A percentile compares a stretch with the other conserved stretches of the same genome.
Evolutionary conservation across 2,888 invertebrate genomes (phyloP).

Genomic region (Eristalinus sepulchralis): DNA sequence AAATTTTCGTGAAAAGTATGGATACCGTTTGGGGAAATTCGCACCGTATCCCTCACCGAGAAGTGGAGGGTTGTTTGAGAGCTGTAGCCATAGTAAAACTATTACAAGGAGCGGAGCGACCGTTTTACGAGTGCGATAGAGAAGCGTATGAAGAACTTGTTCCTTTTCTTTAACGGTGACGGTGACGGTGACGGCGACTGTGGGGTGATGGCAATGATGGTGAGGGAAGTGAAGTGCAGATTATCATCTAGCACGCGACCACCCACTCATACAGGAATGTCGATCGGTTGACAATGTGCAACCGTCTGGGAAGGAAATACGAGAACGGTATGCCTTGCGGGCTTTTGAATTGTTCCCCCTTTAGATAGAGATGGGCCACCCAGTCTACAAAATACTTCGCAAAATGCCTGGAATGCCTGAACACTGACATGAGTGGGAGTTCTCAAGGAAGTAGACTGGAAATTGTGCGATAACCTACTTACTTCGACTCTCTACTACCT

Average conservation of each 20-base stretch:
- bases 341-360: constrained; percentile 38
- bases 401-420: constrained; percentile 59
- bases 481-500: constrained; percentile 17
- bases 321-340: constrained; percentile 1
- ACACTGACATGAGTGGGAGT: constrained; percentile 23
- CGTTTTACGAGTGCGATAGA: constrained; percentile 24
- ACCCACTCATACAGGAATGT: constrained; percentile 54
- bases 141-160: neutral
- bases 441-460: constrained; percentile 49
- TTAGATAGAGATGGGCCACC: constrained; percentile 36
- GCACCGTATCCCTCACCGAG: constrained; percentile 16
- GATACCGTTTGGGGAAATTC: constrained; percentile 60
- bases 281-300: constrained; percentile 66
- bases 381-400: constrained; percentile 39
- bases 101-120: constrained; percentile 38
- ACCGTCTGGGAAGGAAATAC: constrained; percentile 15
- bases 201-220: neutral
- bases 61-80: constrained; percentile 59
- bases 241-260: constrained; percentile 66
- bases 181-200: constrained; percentile 4
- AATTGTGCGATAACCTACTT: constrained; percentile 63
- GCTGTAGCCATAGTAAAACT: constrained; percentile 68
- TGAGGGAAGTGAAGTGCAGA: constrained; percentile 37
- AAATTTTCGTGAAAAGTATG: constrained; percentile 47
- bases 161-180: constrained; percentile 14